Conservation (phyloP, 2,797 vertebrate species). For the Oreochromis grahami region DNA sequence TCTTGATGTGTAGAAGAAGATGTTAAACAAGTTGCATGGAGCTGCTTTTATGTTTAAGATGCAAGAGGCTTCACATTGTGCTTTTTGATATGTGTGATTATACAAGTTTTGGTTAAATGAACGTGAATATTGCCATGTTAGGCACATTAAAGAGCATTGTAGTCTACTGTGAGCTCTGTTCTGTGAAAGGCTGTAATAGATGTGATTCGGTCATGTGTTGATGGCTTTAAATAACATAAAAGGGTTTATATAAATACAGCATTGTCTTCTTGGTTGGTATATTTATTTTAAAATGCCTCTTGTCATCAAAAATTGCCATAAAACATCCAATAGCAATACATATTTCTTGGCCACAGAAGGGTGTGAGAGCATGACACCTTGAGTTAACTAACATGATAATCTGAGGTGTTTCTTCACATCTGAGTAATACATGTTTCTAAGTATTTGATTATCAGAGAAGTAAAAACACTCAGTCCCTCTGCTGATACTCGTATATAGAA, state of each 20-base stretch:
- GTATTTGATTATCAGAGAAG: conserved; percentile 3
- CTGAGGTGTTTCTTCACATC: not conserved
- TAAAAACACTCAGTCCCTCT: not conserved
- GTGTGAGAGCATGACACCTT: not conserved
- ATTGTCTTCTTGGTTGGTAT: not conserved
- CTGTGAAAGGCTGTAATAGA: not conserved
- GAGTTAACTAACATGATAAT: not conserved
- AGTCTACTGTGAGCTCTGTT: not conserved
- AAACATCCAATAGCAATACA: not conserved
- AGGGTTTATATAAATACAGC: not conserved
- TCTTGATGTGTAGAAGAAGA: conserved; percentile 7
- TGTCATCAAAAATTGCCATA: not conserved
- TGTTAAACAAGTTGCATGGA: not conserved
- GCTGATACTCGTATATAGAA: not conserved
- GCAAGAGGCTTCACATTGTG: not conserved
- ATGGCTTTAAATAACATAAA: not conserved
- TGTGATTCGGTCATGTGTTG: not conserved
- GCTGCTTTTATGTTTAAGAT: not conserved
- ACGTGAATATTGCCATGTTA: not conserved
- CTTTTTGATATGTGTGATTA: not conserved
- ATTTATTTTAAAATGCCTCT: not conserved
- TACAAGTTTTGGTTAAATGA: not conserved
- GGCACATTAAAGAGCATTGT: not conserved
- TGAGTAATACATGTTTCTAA: not conserved
- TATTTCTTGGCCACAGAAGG: not conserved